These are phyloP conservation scores for Timandra comae DNA, from an alignment of 2,888 invertebrate species.

Conservation along the genomic window DNA sequence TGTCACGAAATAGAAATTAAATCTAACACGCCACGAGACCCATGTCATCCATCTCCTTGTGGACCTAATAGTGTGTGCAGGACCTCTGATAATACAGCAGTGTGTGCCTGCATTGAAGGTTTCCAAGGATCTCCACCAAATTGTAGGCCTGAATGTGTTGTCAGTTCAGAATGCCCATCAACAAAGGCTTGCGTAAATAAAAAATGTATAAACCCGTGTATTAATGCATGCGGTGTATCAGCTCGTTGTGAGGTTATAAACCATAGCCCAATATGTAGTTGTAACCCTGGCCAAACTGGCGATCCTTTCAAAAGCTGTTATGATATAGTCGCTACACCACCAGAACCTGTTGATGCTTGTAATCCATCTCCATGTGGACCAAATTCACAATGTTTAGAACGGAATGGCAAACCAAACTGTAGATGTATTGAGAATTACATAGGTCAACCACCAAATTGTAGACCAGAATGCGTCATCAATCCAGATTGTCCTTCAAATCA, in stretches of 20 bases:
- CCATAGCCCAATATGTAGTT: constrained; percentile 91
- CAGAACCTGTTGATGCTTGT: constrained; percentile 77
- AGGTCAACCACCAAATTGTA: constrained; percentile 87
- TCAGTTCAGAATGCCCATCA: constrained; percentile 88
- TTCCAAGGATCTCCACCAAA: constrained; percentile 88
- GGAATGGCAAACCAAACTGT: constrained; percentile 82
- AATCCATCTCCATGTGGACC: constrained; percentile 89
- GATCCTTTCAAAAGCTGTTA: constrained; percentile 88
- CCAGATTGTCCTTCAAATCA: constrained; percentile 86
- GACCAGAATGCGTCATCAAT: constrained; percentile 89
- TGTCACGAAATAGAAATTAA: constrained; percentile 54
- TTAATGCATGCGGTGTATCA: constrained; percentile 85
- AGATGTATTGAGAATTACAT: constrained; percentile 86
- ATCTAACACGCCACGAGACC: constrained; percentile 71
- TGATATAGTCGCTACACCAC: constrained; percentile 59
- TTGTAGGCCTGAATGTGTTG: constrained; percentile 89
- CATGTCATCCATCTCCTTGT: constrained; percentile 86
- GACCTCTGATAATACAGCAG: constrained; percentile 85
- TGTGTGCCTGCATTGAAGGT: constrained; percentile 86
- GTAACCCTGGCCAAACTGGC: constrained; percentile 84
- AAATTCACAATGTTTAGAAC: constrained; percentile 83
- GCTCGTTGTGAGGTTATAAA: constrained; percentile 89
- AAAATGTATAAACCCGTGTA: constrained; percentile 89
- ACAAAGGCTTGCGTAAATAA: constrained; percentile 88
- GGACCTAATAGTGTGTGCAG: constrained; percentile 87